Evolutionary conservation across 2,113 vertebrate genomes (phyloP).

Genomic region (Muntiacus muntjak): DNA sequence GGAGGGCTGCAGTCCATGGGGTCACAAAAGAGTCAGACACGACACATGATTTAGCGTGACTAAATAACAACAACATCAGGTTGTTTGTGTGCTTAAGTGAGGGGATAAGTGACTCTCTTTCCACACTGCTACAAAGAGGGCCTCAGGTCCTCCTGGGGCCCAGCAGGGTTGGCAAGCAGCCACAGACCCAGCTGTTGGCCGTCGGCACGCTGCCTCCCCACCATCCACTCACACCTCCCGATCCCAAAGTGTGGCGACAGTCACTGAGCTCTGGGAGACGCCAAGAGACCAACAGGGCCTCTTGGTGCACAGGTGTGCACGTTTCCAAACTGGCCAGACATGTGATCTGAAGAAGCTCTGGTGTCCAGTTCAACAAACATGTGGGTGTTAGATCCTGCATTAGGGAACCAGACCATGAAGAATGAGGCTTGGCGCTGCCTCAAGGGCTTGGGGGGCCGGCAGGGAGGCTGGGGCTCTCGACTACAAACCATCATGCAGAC

Average conservation of each 20-base stretch:
- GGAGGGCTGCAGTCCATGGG: background rate
- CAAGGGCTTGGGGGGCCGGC: background rate
- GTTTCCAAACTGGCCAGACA: background rate
- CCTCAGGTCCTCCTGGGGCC: background rate
- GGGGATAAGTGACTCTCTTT: background rate
- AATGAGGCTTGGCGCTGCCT: background rate
- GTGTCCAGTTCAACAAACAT: rapidly evolving
- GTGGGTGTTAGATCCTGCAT: background rate
- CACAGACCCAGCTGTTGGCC: background rate
- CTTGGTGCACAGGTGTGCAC: background rate
- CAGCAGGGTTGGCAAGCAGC: background rate
- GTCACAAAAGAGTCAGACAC: background rate
- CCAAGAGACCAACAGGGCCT: background rate
- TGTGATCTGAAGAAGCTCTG: background rate
- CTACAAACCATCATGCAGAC: rapidly evolving
- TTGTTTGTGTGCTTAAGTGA: background rate
- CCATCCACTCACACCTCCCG: background rate
- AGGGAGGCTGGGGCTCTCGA: background rate
- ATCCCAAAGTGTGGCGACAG: background rate
- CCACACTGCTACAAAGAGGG: background rate
- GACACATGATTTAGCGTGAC: background rate
- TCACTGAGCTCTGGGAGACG: rapidly evolving
- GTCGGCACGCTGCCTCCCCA: rapidly evolving
- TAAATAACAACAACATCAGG: background rate
- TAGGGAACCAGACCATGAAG: background rate